Percentiles rank a stretch among this genome's conserved stretches.
phyloP scores from a whole-genome alignment of 1,140 invertebrate species.

The Plutomurus gul region DNA sequence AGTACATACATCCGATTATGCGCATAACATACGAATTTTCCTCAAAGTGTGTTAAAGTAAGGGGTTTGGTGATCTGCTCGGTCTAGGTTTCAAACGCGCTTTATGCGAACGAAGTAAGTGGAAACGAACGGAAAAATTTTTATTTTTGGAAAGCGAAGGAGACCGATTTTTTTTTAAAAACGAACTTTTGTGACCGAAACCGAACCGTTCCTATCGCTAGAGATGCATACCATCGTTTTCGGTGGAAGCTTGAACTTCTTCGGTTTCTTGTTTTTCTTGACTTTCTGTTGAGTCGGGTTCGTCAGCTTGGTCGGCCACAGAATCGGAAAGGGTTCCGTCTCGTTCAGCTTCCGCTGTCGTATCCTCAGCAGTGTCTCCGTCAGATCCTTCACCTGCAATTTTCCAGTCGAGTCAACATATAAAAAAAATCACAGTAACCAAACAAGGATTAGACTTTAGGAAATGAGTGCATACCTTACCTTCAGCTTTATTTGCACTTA shows the following conservation, averaged over 20 bases:
- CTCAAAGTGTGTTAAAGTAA: too few relatives aligned
- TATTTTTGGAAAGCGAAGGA: too few relatives aligned
- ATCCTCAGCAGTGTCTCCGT: slow-evolving; percentile 47
- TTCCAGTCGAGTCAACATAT: slow-evolving; percentile 16
- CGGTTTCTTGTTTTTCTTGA: slow-evolving; percentile 38
- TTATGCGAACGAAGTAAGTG: too few relatives aligned
- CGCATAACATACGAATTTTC: too few relatives aligned
- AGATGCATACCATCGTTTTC: slow-evolving; percentile 30
- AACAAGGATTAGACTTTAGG: background rate
- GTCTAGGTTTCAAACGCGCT: too few relatives aligned
- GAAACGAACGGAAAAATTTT: too few relatives aligned
- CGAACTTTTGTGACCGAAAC: background rate
- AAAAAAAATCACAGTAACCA: background rate
- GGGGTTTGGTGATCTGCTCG: too few relatives aligned
- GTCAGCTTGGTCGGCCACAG: slow-evolving; percentile 52
- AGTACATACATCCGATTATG: background rate
- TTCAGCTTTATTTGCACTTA: slow-evolving; percentile 37
- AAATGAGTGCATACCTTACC: slow-evolving; percentile 51
- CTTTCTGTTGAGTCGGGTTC: slow-evolving; percentile 44
- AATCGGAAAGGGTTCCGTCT: slow-evolving; percentile 45
- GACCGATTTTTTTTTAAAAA: background rate
- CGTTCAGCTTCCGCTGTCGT: slow-evolving; percentile 43
- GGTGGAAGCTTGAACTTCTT: slow-evolving; percentile 40
- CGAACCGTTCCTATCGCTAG: background rate
- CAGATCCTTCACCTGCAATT: slow-evolving; percentile 33